Evolutionary conservation across 2,888 invertebrate species (phyloP), one percentile per base, ranked within the genome.

Genomic region (Leptinotarsa juncta): DNA sequence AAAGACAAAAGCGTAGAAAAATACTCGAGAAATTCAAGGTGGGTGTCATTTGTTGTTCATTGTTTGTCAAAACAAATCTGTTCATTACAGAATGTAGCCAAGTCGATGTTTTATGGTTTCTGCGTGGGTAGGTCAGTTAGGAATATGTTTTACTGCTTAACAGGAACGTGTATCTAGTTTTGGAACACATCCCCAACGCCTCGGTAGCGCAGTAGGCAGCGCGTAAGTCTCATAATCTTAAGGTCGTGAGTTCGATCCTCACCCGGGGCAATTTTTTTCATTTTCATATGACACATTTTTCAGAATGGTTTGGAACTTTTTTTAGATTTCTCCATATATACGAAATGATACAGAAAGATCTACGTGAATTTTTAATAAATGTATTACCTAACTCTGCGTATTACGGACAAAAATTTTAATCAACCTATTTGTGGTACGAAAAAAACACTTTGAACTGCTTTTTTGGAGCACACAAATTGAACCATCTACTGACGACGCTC

Each of bases 231-330:
- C 94, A 94, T 94, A 94, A 94, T 94, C 94, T 94, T 92, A 95
- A 95, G 95, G 95, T 95, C 95, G 95, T 95, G 95, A 95, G 95
- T 95, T 95, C 95, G 94, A 95, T 94, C 95, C 95, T 95, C 95
- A 95, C 95, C 93, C 93, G 94, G 94, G 93, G 94, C 93, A 94
- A 82, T 80, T 88, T 89, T 89, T 87, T 82, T 42, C 10, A 42
- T 10, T 42, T 42, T 32, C n/a, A 7, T 42, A 0, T 42, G 42
- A 3, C 42, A 42, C 2, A 42, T 10, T 10, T 42, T 42, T 10
- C 0, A 42, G 0, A 42, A 42, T 42, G 10, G 42, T 42, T 42
- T 42, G 10, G 3, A 42, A 42, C 42, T 42, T 42, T 42, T 42
- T 7, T 10, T 42, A 42, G 10, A 42, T 42, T 42, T 42, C 42